Percentiles rank a stretch among this genome's conserved stretches.
These are phyloP conservation scores for Copidosoma aretas DNA, from an alignment of 2,888 invertebrate genomes.

Conservation along the genomic window DNA sequence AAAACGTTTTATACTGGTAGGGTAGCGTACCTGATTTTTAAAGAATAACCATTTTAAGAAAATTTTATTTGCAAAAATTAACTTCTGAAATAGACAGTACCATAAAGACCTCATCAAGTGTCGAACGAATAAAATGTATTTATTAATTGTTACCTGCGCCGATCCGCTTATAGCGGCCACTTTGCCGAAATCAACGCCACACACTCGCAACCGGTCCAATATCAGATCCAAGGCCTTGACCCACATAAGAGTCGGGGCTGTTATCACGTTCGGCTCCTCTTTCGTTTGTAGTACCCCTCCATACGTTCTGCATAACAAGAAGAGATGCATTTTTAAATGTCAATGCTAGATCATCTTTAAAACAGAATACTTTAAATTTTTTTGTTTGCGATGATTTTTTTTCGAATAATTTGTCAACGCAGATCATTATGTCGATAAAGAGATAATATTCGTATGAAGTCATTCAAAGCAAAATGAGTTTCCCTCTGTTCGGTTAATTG, in stretches of 20 bases:
- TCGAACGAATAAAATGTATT: too few relatives aligned
- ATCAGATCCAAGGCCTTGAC: slow-evolving; percentile 93
- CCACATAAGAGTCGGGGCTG: slow-evolving; percentile 91
- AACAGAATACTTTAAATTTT: too few relatives aligned
- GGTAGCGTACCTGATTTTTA: not conserved
- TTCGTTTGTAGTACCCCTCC: slow-evolving; percentile 69
- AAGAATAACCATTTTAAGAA: not conserved
- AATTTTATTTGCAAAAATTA: too few relatives aligned
- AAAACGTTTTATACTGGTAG: too few relatives aligned
- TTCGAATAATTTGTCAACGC: too few relatives aligned
- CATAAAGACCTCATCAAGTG: too few relatives aligned
- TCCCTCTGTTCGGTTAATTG: not conserved
- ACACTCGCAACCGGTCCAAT: slow-evolving; percentile 80
- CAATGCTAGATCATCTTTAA: too few relatives aligned
- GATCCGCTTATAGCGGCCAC: slow-evolving; percentile 89
- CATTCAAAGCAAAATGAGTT: slow-evolving; percentile 4
- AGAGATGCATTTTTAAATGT: too few relatives aligned
- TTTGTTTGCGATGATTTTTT: slow-evolving; percentile 1
- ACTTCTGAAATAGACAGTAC: too few relatives aligned
- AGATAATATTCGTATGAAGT: too few relatives aligned
- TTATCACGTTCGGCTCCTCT: slow-evolving; percentile 67
- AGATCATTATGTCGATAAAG: too few relatives aligned
- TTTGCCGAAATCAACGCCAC: slow-evolving; percentile 82
- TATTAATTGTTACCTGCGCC: slow-evolving; percentile 90
- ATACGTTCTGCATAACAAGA: slow-evolving; percentile 66